A percentile compares a stretch with the other conserved stretches of the same genome.
These are phyloP conservation scores for Oxygymnocypris stewartii DNA, from an alignment of 2,113 vertebrate genomes.

Conservation along the genomic window DNA sequence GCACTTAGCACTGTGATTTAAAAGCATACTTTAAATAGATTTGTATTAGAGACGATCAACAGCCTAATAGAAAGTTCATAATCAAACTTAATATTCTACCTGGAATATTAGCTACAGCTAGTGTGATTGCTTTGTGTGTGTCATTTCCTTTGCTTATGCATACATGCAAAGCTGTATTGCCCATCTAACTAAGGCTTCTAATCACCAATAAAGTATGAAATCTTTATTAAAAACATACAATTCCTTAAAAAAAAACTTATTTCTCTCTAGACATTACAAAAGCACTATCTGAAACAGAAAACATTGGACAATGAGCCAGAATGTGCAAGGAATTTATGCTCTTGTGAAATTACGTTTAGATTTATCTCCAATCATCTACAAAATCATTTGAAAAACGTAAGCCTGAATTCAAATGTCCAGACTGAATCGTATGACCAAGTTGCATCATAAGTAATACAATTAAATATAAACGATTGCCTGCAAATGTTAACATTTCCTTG, in stretches of 20 bases:
- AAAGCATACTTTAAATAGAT: neutral
- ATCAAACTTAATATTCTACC: neutral
- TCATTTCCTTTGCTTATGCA: neutral
- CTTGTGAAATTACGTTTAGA: neutral
- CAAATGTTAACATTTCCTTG: neutral
- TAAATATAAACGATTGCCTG: neutral
- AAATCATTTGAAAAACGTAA: neutral
- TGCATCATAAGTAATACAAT: neutral
- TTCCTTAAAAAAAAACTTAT: neutral
- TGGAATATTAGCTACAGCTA: neutral
- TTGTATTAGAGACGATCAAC: neutral
- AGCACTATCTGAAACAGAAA: neutral
- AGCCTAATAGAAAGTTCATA: neutral
- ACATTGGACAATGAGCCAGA: neutral
- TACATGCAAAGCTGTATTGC: neutral
- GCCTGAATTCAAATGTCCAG: constrained; percentile 1
- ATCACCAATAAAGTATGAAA: neutral
- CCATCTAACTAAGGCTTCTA: neutral
- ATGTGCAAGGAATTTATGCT: neutral
- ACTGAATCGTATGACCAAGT: neutral
- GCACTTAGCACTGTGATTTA: neutral
- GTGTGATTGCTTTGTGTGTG: neutral
- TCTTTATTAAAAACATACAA: neutral
- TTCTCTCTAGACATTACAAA: neutral
- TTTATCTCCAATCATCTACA: neutral